phyloP scores from a whole-genome alignment of 2,113 vertebrate species.

The Oriolus oriolus region DNA sequence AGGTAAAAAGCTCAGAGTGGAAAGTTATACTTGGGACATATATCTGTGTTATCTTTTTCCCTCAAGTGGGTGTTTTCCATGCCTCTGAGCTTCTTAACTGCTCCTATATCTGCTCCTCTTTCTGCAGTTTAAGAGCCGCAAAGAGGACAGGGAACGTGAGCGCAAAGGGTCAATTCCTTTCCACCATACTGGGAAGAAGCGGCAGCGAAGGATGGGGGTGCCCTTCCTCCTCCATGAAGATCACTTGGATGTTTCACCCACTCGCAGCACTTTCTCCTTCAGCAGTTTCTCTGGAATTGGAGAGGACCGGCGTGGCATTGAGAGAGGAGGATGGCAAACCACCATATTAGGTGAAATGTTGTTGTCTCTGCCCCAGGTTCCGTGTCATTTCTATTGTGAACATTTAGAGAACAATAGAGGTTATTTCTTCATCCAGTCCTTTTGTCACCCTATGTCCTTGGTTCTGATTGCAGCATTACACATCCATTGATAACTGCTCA shows the following conservation, averaged over 20 bases:
- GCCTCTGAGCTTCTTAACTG: background rate
- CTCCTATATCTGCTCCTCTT: background rate
- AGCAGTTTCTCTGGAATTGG: slow-evolving; percentile 94
- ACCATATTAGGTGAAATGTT: slow-evolving; percentile 87
- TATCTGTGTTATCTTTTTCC: background rate
- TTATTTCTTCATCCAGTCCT: background rate
- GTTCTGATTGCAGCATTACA: background rate
- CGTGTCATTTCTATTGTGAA: background rate
- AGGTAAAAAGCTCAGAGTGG: background rate
- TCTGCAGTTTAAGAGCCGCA: slow-evolving; percentile 90
- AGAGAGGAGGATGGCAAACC: slow-evolving; percentile 94
- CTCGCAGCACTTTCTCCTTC: slow-evolving; percentile 95
- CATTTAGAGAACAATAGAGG: background rate
- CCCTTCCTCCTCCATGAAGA: slow-evolving; percentile 96
- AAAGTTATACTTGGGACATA: background rate
- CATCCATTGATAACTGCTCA: background rate
- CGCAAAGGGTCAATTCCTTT: slow-evolving; percentile 96
- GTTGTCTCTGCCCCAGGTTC: background rate
- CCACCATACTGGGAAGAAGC: slow-evolving; percentile 91
- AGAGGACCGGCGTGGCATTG: slow-evolving; percentile 88
- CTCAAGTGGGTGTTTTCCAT: background rate
- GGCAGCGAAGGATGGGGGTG: slow-evolving; percentile 91
- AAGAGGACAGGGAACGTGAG: slow-evolving; percentile 86
- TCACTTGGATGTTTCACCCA: slow-evolving; percentile 93
- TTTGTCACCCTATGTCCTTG: background rate